A percentile compares a stretch with the other conserved stretches of the same genome.
These are phyloP conservation scores for Synodontis membranacea DNA, from an alignment of 2,113 vertebrate genomes.

Conservation along the genomic window DNA sequence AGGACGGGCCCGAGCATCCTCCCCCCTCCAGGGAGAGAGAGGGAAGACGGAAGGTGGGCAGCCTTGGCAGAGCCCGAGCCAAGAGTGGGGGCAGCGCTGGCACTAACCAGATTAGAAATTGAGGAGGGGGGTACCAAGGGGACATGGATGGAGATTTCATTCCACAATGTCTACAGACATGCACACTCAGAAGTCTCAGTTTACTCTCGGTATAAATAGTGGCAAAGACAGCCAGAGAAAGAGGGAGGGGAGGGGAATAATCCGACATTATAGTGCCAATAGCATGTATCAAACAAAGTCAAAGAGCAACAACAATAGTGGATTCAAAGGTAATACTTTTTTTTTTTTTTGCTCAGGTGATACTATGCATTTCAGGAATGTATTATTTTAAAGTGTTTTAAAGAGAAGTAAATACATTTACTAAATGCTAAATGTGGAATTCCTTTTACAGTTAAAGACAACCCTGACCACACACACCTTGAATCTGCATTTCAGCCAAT, in stretches of 20 bases:
- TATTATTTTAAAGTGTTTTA: not conserved
- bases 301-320: not conserved
- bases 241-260: not conserved
- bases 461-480: not conserved
- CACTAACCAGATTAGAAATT: conserved; percentile 51
- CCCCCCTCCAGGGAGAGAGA: conserved; percentile 49
- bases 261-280: not conserved
- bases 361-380: not conserved
- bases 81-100: conserved; percentile 64
- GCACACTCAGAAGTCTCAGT: conserved; percentile 37
- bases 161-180: conserved; percentile 57
- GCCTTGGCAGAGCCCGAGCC: conserved; percentile 61
- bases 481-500: not conserved
- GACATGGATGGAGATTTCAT: conserved; percentile 46
- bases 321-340: not conserved
- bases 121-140: conserved; percentile 39
- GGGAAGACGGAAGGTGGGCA: conserved; percentile 60
- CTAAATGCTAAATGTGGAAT: not conserved
- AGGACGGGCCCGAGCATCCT: conserved; percentile 58
- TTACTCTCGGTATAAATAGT: conserved; percentile 39
- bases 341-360: not conserved
- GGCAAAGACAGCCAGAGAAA: not conserved
- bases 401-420: too few relatives aligned
- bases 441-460: not conserved
- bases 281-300: conserved; percentile 29